Evolutionary conservation across 1,140 invertebrate species (phyloP).

Genomic region (Drosophila ogumai): DNA sequence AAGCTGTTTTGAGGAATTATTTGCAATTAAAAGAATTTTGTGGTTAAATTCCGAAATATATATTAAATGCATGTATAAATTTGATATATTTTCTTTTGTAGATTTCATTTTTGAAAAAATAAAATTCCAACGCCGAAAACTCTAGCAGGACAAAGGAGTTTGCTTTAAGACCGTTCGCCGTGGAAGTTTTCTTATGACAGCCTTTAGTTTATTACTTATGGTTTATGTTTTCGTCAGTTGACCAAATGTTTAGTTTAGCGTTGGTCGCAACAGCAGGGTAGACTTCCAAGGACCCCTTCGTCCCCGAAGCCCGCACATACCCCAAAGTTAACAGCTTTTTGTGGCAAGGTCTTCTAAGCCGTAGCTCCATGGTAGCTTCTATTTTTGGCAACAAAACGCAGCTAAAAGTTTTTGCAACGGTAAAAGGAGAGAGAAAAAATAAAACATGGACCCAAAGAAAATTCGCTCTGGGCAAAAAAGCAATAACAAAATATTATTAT

Average conservation of each 20-base stretch:
- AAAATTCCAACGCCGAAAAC: slow-evolving; percentile 9
- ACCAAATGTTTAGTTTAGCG: slow-evolving; percentile 61
- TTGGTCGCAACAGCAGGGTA: slow-evolving; percentile 56
- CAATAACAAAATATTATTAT: slow-evolving; percentile 83
- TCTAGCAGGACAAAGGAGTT: slow-evolving; percentile 46
- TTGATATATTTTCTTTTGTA: not conserved
- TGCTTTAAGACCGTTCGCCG: slow-evolving; percentile 27
- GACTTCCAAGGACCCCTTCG: slow-evolving; percentile 19
- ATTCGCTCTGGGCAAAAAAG: slow-evolving; percentile 59
- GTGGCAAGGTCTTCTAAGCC: slow-evolving; percentile 66
- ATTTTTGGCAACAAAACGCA: slow-evolving; percentile 71
- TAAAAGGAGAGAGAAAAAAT: slow-evolving; percentile 26
- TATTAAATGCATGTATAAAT: not conserved
- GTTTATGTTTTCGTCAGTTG: slow-evolving; percentile 70
- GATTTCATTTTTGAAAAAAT: not conserved
- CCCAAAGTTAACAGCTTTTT: slow-evolving; percentile 34
- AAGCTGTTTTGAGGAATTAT: not conserved
- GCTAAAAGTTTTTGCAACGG: slow-evolving; percentile 62
- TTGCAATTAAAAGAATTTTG: not conserved
- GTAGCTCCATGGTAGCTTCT: slow-evolving; percentile 65
- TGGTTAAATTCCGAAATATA: not conserved
- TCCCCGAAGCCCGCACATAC: not conserved
- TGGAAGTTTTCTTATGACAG: slow-evolving; percentile 61
- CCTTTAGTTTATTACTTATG: slow-evolving; percentile 72
- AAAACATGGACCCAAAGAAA: slow-evolving; percentile 24